phyloP scores from a whole-genome alignment of 2,113 vertebrate genomes.

The Pelecanus crispus region DNA sequence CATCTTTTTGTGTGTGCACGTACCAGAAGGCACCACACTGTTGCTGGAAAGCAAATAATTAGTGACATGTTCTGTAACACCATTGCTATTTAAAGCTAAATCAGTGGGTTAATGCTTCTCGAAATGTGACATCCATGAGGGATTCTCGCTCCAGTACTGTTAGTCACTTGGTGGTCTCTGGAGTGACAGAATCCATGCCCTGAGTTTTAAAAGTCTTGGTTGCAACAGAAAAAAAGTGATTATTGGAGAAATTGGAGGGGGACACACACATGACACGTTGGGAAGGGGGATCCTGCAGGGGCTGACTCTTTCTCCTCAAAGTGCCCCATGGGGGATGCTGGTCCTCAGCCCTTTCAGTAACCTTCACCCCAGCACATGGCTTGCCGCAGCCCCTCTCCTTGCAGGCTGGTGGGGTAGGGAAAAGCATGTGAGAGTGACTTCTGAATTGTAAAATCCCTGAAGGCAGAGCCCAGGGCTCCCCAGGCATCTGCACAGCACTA shows the following conservation, averaged over 20 bases:
- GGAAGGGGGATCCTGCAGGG: not conserved
- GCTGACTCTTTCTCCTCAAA: not conserved
- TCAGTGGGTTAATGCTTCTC: conserved; percentile 62
- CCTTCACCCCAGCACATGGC: not conserved
- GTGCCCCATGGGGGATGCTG: not conserved
- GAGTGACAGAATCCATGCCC: conserved; percentile 33
- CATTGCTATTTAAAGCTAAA: conserved; percentile 59
- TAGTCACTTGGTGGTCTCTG: conserved; percentile 49
- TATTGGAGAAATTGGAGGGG: not conserved
- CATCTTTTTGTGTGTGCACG: conserved; percentile 56
- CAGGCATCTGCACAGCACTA: not conserved
- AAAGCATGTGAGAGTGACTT: not conserved
- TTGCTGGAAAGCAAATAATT: conserved; percentile 67
- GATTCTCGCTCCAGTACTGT: conserved; percentile 18
- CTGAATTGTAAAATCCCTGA: not conserved
- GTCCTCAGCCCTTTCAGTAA: not conserved
- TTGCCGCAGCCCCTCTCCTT: not conserved
- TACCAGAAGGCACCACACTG: conserved; percentile 66
- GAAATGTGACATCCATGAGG: conserved; percentile 55
- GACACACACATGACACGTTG: too few relatives aligned
- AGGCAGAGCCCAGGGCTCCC: not conserved
- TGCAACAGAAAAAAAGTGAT: conserved; percentile 5
- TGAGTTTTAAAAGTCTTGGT: conserved; percentile 14
- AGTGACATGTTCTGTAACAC: conserved; percentile 65
- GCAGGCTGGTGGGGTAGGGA: not conserved